Evolutionary conservation across 2,888 invertebrate species (phyloP).

Genomic region (Drosophila robusta): DNA sequence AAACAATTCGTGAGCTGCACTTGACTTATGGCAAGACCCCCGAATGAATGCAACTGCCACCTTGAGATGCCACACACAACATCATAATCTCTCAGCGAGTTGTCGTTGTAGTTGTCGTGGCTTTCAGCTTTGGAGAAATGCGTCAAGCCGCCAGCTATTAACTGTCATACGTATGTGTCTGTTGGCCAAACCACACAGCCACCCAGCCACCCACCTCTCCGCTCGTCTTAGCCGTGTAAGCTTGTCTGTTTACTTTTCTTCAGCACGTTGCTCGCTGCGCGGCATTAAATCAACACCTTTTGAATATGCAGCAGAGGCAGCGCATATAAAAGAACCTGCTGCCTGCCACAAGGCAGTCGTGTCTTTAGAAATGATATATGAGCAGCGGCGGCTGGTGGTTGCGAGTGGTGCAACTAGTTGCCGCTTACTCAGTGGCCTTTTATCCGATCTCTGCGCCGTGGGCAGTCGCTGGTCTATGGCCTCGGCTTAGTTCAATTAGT

Average conservation of each 20-base stretch:
- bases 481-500: slow-evolving; percentile 37
- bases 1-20: slow-evolving; percentile 49
- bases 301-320: slow-evolving; percentile 40
- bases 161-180: slow-evolving; percentile 17
- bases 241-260: slow-evolving; percentile 59
- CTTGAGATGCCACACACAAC: slow-evolving; percentile 41
- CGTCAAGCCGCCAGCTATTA: slow-evolving; percentile 35
- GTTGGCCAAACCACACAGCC: background rate
- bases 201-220: too few species aligned
- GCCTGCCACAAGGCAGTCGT: slow-evolving; percentile 37
- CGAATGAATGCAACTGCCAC: slow-evolving; percentile 43
- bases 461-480: slow-evolving; percentile 15
- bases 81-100: slow-evolving; percentile 50
- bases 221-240: background rate
- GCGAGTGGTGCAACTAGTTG: slow-evolving; percentile 42
- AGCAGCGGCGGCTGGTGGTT: slow-evolving; percentile 18
- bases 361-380: slow-evolving; percentile 44
- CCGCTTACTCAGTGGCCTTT: slow-evolving; percentile 15
- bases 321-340: slow-evolving; percentile 42
- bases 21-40: slow-evolving; percentile 64
- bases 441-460: slow-evolving; percentile 2
- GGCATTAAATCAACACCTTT: slow-evolving; percentile 59
- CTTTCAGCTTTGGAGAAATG: slow-evolving; percentile 32
- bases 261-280: slow-evolving; percentile 39
- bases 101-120: slow-evolving; percentile 45